These are phyloP conservation scores for Ophioninae sp. DNA, from an alignment of 2,888 invertebrate genomes.

Conservation along the genomic window DNA sequence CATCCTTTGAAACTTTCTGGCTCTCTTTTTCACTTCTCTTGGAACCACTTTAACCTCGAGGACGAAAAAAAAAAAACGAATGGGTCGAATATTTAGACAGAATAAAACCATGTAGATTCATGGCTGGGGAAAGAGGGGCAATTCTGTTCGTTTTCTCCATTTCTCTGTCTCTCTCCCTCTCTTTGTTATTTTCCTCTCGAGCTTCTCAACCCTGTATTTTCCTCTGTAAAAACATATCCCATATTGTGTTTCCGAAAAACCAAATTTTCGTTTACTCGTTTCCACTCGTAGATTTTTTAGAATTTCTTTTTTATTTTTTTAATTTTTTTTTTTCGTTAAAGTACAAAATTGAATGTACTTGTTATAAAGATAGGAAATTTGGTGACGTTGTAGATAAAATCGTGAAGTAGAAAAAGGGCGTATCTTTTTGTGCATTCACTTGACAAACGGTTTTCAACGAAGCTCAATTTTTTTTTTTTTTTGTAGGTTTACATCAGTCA, in stretches of 20 bases:
- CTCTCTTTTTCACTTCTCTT: neutral
- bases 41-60: conserved; percentile 5
- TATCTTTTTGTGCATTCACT: neutral
- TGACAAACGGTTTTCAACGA: neutral
- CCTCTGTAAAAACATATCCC: conserved; percentile 48
- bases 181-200: conserved; percentile 1
- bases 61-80: conserved; percentile 22
- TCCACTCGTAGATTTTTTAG: neutral
- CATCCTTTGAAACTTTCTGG: neutral
- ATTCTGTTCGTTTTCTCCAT: neutral
- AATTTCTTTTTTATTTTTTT: neutral
- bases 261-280: conserved; percentile 31
- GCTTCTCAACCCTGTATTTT: conserved; percentile 51
- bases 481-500: conserved; percentile 6
- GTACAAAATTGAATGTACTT: conserved; percentile 25
- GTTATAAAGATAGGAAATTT: conserved; percentile 31
- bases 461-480: neutral
- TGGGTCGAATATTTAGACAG: conserved; percentile 1
- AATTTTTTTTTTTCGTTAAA: conserved; percentile 18
- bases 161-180: neutral
- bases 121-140: neutral
- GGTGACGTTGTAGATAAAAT: conserved; percentile 15
- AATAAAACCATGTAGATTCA: neutral
- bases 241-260: conserved; percentile 13
- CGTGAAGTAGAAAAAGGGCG: conserved; percentile 1